These are phyloP conservation scores for Erithacus rubecula DNA, from an alignment of 2,797 vertebrate genomes.

Conservation along the genomic window DNA sequence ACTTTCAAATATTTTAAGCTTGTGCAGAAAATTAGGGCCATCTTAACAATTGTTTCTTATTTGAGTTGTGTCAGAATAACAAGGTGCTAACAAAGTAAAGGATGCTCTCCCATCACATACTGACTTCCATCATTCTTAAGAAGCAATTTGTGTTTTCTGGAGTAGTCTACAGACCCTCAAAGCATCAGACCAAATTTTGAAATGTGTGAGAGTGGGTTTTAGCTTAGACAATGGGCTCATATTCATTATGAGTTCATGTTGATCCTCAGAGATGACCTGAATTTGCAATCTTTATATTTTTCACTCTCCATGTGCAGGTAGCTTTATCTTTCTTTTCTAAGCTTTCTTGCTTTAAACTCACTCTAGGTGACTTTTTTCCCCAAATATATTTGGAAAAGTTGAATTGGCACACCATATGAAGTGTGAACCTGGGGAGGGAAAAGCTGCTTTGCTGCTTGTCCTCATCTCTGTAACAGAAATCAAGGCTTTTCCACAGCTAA, in stretches of 20 bases:
- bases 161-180: neutral
- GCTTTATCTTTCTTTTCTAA: neutral
- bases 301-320: neutral
- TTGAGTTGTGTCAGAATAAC: neutral
- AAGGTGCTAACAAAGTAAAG: neutral
- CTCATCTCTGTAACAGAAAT: neutral
- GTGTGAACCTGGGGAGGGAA: neutral
- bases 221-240: too few relatives aligned
- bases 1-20: neutral
- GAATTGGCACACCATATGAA: neutral
- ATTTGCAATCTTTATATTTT: neutral
- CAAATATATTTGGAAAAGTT: neutral
- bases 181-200: neutral
- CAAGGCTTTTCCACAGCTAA: neutral
- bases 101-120: neutral
- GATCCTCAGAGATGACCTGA: neutral
- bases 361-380: neutral
- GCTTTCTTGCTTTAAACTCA: neutral
- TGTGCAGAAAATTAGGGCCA: neutral
- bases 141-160: neutral
- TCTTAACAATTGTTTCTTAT: neutral
- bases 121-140: neutral
- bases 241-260: neutral
- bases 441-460: neutral
- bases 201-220: accelerated